Conservation (phyloP, 92 coral and sea anemone species). For the Porites rus region DNA sequence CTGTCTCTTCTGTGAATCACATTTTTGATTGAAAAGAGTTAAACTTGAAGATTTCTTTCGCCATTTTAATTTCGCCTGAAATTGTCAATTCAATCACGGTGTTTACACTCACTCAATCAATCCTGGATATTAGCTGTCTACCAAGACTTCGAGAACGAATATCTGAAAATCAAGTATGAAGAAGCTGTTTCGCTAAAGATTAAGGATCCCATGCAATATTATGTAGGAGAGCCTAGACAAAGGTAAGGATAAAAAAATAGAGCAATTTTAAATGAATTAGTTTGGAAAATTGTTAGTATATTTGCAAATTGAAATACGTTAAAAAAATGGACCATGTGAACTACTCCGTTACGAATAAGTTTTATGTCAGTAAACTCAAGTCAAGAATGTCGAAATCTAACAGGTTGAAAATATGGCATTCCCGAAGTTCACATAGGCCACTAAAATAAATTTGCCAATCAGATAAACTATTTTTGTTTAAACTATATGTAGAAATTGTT, state of each 20-base stretch:
- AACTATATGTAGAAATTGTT: background rate
- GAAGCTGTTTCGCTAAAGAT: background rate
- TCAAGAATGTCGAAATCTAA: background rate
- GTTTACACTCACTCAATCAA: background rate
- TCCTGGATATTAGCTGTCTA: background rate
- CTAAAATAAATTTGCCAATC: background rate
- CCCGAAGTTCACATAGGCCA: background rate
- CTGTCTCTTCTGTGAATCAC: background rate
- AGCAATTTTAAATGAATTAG: background rate
- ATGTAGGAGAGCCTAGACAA: conserved; percentile 4
- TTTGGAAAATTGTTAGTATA: background rate
- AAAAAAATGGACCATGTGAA: background rate
- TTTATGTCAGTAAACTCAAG: no score
- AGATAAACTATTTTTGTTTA: no score
- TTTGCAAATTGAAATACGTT: background rate
- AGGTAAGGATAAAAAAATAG: background rate
- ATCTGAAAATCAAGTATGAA: background rate
- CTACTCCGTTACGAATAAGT: background rate
- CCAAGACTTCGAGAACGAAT: background rate
- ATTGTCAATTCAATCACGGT: background rate
- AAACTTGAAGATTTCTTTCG: background rate
- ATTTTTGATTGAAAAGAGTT: background rate
- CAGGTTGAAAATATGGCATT: background rate
- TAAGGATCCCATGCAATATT: background rate
- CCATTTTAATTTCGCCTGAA: background rate